Base-by-base conservation (phyloP, 2,797 vertebrate species). In the Pipistrellus pipistrellus region DNA sequence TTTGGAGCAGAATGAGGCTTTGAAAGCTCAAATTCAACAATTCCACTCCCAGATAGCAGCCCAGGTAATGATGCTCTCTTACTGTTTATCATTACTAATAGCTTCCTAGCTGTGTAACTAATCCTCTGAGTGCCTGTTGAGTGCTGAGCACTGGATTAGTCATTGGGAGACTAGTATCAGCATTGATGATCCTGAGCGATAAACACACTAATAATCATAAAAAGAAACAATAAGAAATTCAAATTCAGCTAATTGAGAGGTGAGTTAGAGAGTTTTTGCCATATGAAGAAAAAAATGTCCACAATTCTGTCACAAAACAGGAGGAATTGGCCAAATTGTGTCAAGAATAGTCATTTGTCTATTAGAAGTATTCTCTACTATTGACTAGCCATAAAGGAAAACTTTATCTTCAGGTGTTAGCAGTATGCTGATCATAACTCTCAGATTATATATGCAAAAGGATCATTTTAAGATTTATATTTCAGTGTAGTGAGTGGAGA, bases 21-120 rank as follows among this genome's bases (percentile, higher is more conserved):
- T 99, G 96, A 99, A 99, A 96, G 98, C 98, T 95, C 99, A 99
- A 95, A 98, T 98, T 51, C 99, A 99, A 96, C 99, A 98, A 95
- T 98, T 99, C 96, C 99, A 99, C 98, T 98, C 98, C 85, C 99
- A 99, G 98, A 98, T 99, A 94, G 98, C 98, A 84, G 98, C 99
- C 88, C 99, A 99, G 99, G 99, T 99, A 98, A 97, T 86, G 85
- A 84, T 91, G 78, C 55, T 82, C 86, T 83, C 17, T 55, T 71
- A 90, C 88, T n/a, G 44, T 51, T 97, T 94, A 80, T 87, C 53
- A 53, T 95, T 95, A 68, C 1, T 94, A 72, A 75, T 76, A 81
- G 27, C 57, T 90, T 83, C 80, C 32, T 32, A 85, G 41, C 51
- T 48, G 41, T 83, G 66, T 81, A 66, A 88, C n/a, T 41, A 84